Evolutionary conservation across 2,113 vertebrate genomes (phyloP).

Genomic region (Prietella phreatophila): DNA sequence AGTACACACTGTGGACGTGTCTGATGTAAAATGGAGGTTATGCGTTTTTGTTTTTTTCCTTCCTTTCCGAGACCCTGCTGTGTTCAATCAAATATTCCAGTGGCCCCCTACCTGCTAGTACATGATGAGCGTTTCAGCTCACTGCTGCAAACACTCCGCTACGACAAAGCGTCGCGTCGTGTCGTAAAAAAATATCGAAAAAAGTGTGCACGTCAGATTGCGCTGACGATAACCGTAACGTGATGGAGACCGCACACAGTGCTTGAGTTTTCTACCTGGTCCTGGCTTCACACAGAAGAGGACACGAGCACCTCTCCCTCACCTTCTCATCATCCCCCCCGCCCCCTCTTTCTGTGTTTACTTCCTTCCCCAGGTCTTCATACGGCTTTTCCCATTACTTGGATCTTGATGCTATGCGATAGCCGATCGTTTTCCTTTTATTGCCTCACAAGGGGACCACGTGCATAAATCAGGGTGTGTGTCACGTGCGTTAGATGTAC

Average conservation of each 20-base stretch:
- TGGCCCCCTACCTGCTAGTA: constrained; percentile 1
- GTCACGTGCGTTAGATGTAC: neutral
- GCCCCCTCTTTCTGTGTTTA: neutral
- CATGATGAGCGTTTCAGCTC: neutral
- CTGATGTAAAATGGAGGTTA: constrained; percentile 11
- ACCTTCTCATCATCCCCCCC: neutral
- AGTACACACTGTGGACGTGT: neutral
- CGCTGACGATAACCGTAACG: neutral
- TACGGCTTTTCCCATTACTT: neutral
- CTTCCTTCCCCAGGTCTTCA: neutral
- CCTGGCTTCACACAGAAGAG: neutral
- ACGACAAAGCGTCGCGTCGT: neutral
- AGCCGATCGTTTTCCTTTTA: neutral
- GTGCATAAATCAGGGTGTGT: neutral
- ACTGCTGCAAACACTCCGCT: neutral
- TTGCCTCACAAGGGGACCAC: neutral
- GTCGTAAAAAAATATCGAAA: too few relatives aligned
- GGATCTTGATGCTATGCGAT: neutral
- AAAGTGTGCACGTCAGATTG: neutral
- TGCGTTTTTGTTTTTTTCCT: neutral
- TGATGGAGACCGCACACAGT: neutral
- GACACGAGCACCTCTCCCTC: neutral
- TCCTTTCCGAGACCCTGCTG: neutral
- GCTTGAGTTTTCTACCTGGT: neutral
- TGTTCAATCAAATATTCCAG: constrained; percentile 30